Base-by-base conservation (phyloP, 2,797 vertebrate species). In the Pristis pectinata region DNA sequence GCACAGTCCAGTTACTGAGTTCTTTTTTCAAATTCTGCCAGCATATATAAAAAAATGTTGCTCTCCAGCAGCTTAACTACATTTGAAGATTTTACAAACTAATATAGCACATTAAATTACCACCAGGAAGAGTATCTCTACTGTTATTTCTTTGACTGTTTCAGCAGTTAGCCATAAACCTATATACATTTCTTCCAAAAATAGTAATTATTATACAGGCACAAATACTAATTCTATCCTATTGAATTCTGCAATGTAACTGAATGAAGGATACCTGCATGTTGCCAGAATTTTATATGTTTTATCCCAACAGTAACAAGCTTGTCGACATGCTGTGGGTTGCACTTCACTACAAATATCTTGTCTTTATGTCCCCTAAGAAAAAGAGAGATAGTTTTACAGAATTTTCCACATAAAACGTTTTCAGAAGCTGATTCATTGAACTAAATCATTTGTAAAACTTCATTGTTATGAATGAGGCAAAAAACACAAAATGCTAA, bases 271-370 rank as follows among this genome's bases (percentile, higher is more conserved):
- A 93, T 97, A 99, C 99, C 99, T 98, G 98, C 98, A 96, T 99
- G 98, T 77, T 99, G 98, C 99, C 99, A 99, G 97, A 99, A 99
- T 96, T 98, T 99, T 96, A 99, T 99, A 96, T 99, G 99, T 87
- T 99, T 99, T 80, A 99, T 98, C 41, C 99, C 99, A 95, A 98
- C 98, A 0, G 99, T 99, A 95, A 99, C 98, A 95, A 99, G 96
- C 94, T 98, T 99, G 97, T 99, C 98, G 96, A 97, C 97, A 87
- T 98, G 98, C 96, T 99, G 98, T 0, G 99, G 98, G 95, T 99
- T 98, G 95, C 98, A 98, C 95, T 98, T 99, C 95, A 99, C 98
- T 95, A 99, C 98, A 92, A 99, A 99, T 96, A 99, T 98, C 95
- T 99, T 99, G 67, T 99, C 99, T 95, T 98, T 99, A 95, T 99